Percentiles rank a stretch among this genome's conserved stretches.
Evolutionary conservation across 2,888 invertebrate genomes (phyloP).

Genomic region (Hedychridium roseum): DNA sequence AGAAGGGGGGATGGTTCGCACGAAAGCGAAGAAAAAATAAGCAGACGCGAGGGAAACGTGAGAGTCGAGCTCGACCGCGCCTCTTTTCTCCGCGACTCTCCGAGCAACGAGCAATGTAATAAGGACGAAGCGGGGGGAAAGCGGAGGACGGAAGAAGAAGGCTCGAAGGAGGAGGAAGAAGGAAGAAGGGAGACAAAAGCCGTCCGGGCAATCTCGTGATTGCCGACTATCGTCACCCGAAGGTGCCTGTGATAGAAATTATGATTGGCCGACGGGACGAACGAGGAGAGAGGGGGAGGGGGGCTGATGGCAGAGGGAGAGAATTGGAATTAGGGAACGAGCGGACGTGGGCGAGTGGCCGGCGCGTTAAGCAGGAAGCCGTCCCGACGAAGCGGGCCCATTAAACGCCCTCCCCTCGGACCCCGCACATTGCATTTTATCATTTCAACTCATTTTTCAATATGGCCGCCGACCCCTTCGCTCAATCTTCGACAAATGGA

Average conservation of each 20-base stretch:
- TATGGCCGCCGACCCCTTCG: conserved; percentile 42
- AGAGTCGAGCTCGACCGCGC: background rate
- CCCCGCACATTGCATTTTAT: background rate
- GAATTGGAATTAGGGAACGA: conserved; percentile 40
- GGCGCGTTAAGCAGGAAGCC: conserved; percentile 66
- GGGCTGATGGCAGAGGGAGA: conserved; percentile 28
- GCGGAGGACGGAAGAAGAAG: conserved; percentile 14
- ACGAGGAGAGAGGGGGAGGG: conserved; percentile 20
- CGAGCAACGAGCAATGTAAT: conserved; percentile 8
- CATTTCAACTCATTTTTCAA: conserved; percentile 61
- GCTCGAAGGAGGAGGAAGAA: conserved; percentile 8
- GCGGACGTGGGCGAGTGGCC: conserved; percentile 59
- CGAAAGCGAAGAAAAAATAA: too few species aligned
- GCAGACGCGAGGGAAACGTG: conserved; percentile 14
- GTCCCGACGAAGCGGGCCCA: conserved; percentile 69
- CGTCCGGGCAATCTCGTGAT: conserved; percentile 49
- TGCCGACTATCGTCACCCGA: conserved; percentile 62
- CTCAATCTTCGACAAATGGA: conserved; percentile 9
- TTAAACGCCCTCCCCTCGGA: too few species aligned
- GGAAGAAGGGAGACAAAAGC: conserved; percentile 39
- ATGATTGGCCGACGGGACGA: conserved; percentile 57
- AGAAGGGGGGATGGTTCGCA: too few species aligned
- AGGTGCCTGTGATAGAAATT: conserved; percentile 64
- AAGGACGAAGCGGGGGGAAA: conserved; percentile 17
- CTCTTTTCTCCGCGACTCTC: too few species aligned